These are phyloP conservation scores for Clarias gariepinus DNA, from an alignment of 2,113 vertebrate species.

Conservation along the genomic window DNA sequence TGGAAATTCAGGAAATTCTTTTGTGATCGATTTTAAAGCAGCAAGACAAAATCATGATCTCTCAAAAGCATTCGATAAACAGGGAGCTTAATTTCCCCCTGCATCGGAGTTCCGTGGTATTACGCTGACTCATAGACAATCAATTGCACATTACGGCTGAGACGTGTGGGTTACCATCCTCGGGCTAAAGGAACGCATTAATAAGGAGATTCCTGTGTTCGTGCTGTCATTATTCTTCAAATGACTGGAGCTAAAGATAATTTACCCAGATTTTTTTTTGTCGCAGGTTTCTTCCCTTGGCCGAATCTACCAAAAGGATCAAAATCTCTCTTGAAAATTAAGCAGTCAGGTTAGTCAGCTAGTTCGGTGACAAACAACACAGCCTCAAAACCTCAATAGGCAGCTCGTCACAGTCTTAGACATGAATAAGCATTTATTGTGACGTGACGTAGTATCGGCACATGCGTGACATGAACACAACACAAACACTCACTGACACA, in stretches of 20 bases:
- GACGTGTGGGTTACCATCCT: not conserved
- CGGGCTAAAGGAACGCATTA: not conserved
- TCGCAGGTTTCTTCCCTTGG: not conserved
- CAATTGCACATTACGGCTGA: not conserved
- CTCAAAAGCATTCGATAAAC: conserved; percentile 3
- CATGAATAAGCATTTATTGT: not conserved
- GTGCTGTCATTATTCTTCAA: not conserved
- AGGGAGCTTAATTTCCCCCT: not conserved
- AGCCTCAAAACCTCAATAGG: not conserved
- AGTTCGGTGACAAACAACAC: too few species aligned
- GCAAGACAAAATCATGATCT: not conserved
- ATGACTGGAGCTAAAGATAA: not conserved
- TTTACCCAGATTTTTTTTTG: not conserved
- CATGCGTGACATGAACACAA: not conserved
- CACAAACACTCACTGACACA: conserved; percentile 15
- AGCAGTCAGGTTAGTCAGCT: not conserved
- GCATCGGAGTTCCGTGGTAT: not conserved
- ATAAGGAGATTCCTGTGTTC: not conserved
- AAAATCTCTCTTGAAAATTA: not conserved
- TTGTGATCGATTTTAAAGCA: not conserved
- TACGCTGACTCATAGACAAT: not conserved
- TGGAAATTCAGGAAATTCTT: not conserved
- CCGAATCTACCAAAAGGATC: not conserved
- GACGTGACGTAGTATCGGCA: not conserved
- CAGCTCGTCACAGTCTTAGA: too few species aligned